These are phyloP conservation scores for Myiotriccus ornatus DNA, from an alignment of 2,797 vertebrate species.

Conservation along the genomic window DNA sequence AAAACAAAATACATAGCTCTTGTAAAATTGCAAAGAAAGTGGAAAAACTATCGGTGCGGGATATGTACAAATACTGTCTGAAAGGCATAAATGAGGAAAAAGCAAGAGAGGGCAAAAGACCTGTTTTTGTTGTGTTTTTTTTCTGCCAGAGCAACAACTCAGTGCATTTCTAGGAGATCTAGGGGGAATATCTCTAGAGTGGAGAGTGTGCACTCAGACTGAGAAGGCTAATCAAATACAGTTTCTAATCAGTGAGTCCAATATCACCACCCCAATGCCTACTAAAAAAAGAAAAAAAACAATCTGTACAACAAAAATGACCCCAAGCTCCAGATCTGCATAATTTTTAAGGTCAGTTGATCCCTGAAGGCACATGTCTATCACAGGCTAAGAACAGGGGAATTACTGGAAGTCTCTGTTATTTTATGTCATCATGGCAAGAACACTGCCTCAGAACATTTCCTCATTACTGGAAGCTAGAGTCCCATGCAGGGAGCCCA, in stretches of 20 bases:
- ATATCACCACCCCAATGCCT: neutral
- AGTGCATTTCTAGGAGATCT: neutral
- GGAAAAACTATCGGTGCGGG: neutral
- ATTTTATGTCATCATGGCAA: neutral
- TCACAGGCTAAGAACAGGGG: neutral
- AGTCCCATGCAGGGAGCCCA: neutral
- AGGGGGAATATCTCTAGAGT: neutral
- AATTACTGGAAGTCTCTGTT: neutral
- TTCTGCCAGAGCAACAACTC: neutral
- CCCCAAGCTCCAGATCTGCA: neutral
- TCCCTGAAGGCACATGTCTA: neutral
- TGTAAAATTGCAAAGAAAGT: neutral
- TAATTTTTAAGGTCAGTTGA: constrained; percentile 1
- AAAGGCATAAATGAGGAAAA: neutral
- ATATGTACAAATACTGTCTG: neutral
- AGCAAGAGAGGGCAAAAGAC: neutral
- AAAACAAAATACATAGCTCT: neutral
- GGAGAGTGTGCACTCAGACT: neutral
- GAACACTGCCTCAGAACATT: neutral
- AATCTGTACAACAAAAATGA: neutral
- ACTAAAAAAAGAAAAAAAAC: neutral
- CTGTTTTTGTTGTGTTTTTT: neutral
- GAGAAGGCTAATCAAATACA: neutral
- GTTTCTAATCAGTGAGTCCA: neutral
- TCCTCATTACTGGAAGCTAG: neutral